phyloP scores from a whole-genome alignment of 64 coral and sea anemone genomes.

The Astreopora myriophthalma region DNA sequence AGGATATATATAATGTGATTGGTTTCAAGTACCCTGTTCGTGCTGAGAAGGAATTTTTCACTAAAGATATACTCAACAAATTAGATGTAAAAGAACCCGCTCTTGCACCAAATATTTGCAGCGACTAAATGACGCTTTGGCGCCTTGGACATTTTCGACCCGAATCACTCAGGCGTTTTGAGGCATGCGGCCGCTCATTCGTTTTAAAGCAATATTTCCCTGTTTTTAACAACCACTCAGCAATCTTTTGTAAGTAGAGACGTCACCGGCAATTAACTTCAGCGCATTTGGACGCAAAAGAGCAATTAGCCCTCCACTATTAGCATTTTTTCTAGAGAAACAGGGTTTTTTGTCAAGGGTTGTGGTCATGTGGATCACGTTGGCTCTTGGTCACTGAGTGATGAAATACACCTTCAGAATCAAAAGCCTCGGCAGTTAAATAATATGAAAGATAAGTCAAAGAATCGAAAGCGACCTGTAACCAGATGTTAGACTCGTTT shows the following conservation, averaged over 20 bases:
- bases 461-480: not conserved
- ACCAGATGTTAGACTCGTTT: not conserved
- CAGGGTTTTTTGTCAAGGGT: not conserved
- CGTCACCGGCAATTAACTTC: not conserved
- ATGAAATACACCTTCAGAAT: no score
- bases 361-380: not conserved
- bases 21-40: not conserved
- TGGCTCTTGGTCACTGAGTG: no score
- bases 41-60: not conserved
- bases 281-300: not conserved
- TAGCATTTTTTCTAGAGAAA: not conserved
- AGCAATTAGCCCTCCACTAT: constrained; percentile 16
- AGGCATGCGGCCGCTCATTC: not conserved
- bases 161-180: no score
- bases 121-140: no score
- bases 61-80: not conserved
- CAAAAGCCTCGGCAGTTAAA: no score
- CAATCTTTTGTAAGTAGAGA: not conserved
- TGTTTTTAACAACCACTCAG: constrained; percentile 5
- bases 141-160: no score
- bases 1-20: not conserved
- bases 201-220: not conserved
- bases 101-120: no score
- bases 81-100: not conserved
- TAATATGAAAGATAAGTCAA: no score